These are phyloP conservation scores for Xenopus borealis DNA, from an alignment of 2,113 vertebrate species.

Conservation along the genomic window DNA sequence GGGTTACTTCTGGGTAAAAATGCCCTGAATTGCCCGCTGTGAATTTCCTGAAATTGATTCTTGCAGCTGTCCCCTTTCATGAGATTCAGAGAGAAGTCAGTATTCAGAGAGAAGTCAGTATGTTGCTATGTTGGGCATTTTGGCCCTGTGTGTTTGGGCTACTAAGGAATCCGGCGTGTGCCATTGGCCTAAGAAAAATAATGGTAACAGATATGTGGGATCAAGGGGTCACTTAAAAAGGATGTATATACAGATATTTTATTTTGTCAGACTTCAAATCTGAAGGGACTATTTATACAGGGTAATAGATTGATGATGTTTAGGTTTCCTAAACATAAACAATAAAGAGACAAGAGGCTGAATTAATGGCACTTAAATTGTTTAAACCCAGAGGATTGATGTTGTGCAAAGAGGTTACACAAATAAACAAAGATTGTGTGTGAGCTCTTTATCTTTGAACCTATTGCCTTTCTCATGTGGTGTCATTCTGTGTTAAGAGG, in stretches of 20 bases:
- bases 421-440: constrained; percentile 68
- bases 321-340: constrained; percentile 46
- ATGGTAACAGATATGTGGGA: neutral
- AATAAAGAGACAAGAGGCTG: constrained; percentile 45
- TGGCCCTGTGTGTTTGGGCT: too few species aligned
- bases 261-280: constrained; percentile 33
- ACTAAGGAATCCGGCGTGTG: too few species aligned
- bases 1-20: too few species aligned
- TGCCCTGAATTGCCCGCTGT: too few species aligned
- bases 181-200: too few species aligned
- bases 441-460: constrained; percentile 67
- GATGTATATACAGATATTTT: constrained; percentile 4
- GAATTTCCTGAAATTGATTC: too few species aligned
- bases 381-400: constrained; percentile 40
- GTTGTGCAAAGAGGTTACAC: constrained; percentile 58
- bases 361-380: constrained; percentile 48
- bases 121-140: too few species aligned
- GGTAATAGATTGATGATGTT: constrained; percentile 42
- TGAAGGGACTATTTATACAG: constrained; percentile 45
- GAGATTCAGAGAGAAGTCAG: too few species aligned
- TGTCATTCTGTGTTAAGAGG: too few species aligned
- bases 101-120: too few species aligned
- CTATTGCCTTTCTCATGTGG: neutral
- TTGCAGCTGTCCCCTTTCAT: too few species aligned
- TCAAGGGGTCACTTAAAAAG: constrained; percentile 1